A percentile compares a stretch with the other conserved stretches of the same genome.
Conservation (phyloP, 2,888 invertebrate genomes). For the Acleris emargana region DNA sequence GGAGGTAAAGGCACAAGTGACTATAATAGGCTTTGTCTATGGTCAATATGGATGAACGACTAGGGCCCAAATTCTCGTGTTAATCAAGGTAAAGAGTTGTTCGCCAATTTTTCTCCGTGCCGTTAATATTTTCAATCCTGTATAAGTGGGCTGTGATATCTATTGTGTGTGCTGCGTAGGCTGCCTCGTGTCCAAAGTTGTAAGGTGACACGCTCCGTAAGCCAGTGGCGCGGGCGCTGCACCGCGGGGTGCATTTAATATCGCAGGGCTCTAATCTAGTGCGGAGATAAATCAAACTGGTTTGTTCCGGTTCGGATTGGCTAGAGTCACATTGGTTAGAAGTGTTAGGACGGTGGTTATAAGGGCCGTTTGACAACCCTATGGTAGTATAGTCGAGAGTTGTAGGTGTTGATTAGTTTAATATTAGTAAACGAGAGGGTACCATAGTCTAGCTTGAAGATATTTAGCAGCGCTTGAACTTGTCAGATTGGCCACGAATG, state of each 20-base stretch:
- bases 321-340: conserved; percentile 12
- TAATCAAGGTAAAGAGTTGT: too few species aligned
- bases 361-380: background rate
- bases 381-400: background rate
- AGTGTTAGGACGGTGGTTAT: background rate
- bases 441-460: too few species aligned
- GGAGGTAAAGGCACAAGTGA: background rate
- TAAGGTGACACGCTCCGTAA: conserved; percentile 22
- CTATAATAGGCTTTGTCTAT: too few species aligned
- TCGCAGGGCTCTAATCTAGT: conserved; percentile 36
- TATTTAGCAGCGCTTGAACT: too few species aligned
- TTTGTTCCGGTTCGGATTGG: conserved; percentile 9
- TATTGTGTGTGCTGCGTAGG: background rate
- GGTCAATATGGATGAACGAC: too few species aligned
- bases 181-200: conserved; percentile 2
- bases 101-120: too few species aligned
- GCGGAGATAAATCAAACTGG: conserved; percentile 29
- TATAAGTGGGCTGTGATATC: too few species aligned
- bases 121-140: too few species aligned
- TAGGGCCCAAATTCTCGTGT: too few species aligned
- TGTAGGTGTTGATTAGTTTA: too few species aligned
- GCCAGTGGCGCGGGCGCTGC: conserved; percentile 39
- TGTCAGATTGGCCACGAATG: too few species aligned
- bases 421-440: too few species aligned
- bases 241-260: conserved; percentile 77